These are phyloP conservation scores for Dendrocincla fuliginosa DNA, from an alignment of 2,797 vertebrate genomes.

Conservation along the genomic window DNA sequence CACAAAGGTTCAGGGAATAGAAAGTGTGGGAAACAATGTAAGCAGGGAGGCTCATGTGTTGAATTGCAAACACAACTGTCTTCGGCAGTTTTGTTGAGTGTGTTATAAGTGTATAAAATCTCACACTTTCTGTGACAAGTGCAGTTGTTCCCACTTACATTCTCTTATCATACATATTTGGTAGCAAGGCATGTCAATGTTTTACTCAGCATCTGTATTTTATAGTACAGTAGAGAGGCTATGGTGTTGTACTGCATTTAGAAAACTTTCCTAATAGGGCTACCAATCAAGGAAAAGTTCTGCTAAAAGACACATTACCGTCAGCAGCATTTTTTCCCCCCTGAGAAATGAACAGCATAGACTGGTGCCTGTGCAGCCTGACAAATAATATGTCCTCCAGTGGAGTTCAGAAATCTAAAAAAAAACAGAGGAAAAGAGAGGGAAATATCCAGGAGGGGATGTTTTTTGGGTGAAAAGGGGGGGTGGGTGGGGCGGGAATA, in stretches of 20 bases:
- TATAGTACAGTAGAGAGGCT: neutral
- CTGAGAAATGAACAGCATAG: neutral
- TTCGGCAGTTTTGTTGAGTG: neutral
- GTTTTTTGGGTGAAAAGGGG: neutral
- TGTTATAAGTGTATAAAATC: neutral
- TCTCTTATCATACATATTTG: neutral
- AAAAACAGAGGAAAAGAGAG: neutral
- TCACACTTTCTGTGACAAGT: neutral
- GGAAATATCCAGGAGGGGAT: neutral
- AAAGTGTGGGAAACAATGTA: neutral
- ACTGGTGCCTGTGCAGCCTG: neutral
- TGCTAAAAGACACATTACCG: neutral
- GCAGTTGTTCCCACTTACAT: neutral
- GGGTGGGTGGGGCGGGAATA: neutral
- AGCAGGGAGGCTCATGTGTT: accelerated
- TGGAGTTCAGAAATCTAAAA: neutral
- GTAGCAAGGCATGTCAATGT: neutral
- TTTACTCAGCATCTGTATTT: neutral
- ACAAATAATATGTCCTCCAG: neutral
- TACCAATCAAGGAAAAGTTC: neutral
- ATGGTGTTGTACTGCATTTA: neutral
- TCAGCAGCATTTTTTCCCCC: neutral
- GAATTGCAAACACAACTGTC: neutral
- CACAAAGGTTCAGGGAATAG: accelerated
- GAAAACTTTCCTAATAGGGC: neutral